Percentiles rank a stretch among this genome's conserved stretches.
phyloP scores from a whole-genome alignment of 23 tunicate genomes.

The Trididemnum miniatum region DNA sequence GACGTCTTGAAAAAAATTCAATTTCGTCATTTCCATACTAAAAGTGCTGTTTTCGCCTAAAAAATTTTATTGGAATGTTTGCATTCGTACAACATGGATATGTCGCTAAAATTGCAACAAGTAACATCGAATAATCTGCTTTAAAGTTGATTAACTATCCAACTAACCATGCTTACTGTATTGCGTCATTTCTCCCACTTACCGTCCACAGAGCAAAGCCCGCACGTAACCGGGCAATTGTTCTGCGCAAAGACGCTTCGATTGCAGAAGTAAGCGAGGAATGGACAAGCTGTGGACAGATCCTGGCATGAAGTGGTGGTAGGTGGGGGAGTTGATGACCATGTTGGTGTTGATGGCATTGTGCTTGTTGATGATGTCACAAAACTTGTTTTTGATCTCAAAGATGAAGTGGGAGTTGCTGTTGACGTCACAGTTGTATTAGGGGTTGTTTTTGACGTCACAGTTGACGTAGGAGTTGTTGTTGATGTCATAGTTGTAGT shows the following conservation, averaged over 20 bases:
- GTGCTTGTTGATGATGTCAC: neutral
- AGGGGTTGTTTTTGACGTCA: neutral
- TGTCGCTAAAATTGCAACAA: no score
- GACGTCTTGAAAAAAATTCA: no score
- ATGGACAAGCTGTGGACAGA: constrained; percentile 1
- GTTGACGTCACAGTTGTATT: neutral
- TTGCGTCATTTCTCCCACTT: no score
- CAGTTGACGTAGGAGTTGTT: neutral
- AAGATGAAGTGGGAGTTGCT: neutral
- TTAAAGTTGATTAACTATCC: no score
- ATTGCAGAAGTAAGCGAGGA: constrained; percentile 23
- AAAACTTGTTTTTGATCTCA: neutral
- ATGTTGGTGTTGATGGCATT: neutral
- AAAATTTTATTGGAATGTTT: no score
- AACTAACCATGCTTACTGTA: no score
- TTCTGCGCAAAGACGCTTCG: neutral
- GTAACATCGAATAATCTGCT: no score
- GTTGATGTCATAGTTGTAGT: neutral
- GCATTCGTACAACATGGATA: no score
- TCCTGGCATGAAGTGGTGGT: constrained; percentile 6
- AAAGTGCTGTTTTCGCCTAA: no score
- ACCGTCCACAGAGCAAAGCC: neutral
- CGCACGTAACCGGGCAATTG: constrained; percentile 25
- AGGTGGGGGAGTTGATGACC: neutral
- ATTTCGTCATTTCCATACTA: no score